Conservation (phyloP, 1,140 invertebrate species). For the Penaeus indicus region DNA sequence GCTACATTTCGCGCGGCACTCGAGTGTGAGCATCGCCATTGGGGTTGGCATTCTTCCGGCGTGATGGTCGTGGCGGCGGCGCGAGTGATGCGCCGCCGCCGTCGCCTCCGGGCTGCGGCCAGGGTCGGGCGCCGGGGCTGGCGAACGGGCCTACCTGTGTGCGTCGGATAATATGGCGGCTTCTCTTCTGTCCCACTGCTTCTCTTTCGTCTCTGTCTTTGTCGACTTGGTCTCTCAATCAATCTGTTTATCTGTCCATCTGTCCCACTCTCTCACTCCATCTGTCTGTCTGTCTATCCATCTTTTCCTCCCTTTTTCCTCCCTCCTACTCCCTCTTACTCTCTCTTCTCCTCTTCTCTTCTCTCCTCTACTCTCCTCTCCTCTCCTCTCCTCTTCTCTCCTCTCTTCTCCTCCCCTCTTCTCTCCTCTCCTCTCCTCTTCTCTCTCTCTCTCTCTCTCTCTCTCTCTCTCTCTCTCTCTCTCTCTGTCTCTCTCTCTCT, state of each 20-base stretch:
- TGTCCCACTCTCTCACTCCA: neutral
- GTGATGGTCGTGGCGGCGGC: too few relatives aligned
- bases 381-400: neutral
- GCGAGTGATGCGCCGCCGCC: too few relatives aligned
- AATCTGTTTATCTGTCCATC: neutral
- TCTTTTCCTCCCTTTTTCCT: neutral
- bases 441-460: constrained; percentile 30
- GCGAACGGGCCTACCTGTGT: too few relatives aligned
- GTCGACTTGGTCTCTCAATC: neutral
- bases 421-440: neutral
- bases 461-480: constrained; percentile 20
- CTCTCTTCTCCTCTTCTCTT: constrained; percentile 11
- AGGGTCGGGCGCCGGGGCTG: too few relatives aligned
- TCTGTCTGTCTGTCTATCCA: neutral
- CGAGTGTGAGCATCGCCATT: too few relatives aligned
- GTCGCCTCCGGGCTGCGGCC: too few relatives aligned
- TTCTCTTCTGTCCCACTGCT: neutral
- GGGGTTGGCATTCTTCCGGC: too few relatives aligned
- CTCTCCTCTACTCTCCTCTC: neutral
- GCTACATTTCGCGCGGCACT: too few relatives aligned
- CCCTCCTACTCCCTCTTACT: neutral
- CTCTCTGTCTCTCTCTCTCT: constrained; percentile 1
- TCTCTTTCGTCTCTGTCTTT: neutral
- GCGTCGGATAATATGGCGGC: too few relatives aligned
- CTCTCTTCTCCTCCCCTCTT: neutral